Conservation (phyloP, 92 coral and sea anemone genomes). For the Porites lobata region DNA sequence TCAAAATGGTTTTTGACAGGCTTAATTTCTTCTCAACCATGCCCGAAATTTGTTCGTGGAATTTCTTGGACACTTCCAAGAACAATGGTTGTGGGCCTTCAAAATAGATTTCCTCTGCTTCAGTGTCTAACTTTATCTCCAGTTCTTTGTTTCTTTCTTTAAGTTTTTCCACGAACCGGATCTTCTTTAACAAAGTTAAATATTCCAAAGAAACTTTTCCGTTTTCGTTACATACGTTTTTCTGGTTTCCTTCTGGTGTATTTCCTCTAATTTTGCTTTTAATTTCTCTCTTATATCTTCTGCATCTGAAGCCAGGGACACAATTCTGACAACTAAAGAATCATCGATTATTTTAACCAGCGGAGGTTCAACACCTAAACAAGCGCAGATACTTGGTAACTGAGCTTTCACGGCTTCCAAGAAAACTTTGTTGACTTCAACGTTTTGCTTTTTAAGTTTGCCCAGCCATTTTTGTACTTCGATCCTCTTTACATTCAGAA, state of each 20-base stretch:
- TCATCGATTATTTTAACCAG: slow-evolving; percentile 24
- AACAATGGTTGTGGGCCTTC: slow-evolving; percentile 75
- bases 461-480: slow-evolving; percentile 14
- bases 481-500: slow-evolving; percentile 18
- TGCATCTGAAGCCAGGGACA: slow-evolving; percentile 37
- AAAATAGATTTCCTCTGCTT: slow-evolving; percentile 53
- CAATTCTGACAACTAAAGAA: slow-evolving; percentile 27
- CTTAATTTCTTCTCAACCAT: slow-evolving; percentile 57
- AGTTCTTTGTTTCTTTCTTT: slow-evolving; percentile 51
- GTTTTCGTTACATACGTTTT: slow-evolving; percentile 56
- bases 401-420: slow-evolving; percentile 54
- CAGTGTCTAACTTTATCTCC: slow-evolving; percentile 53
- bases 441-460: slow-evolving; percentile 26
- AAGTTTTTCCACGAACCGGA: slow-evolving; percentile 60
- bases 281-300: slow-evolving; percentile 35
- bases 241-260: slow-evolving; percentile 55
- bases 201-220: slow-evolving; percentile 57
- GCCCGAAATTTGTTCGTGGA: slow-evolving; percentile 37
- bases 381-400: slow-evolving; percentile 19
- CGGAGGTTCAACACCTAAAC: slow-evolving; percentile 40
- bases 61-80: slow-evolving; percentile 47
- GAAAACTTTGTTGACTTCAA: slow-evolving; percentile 41
- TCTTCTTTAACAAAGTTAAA: slow-evolving; percentile 68
- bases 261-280: slow-evolving; percentile 25
- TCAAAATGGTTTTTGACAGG: slow-evolving; percentile 34